Conservation (phyloP, 2,888 invertebrate genomes). For the Melinaea menophilus region DNA sequence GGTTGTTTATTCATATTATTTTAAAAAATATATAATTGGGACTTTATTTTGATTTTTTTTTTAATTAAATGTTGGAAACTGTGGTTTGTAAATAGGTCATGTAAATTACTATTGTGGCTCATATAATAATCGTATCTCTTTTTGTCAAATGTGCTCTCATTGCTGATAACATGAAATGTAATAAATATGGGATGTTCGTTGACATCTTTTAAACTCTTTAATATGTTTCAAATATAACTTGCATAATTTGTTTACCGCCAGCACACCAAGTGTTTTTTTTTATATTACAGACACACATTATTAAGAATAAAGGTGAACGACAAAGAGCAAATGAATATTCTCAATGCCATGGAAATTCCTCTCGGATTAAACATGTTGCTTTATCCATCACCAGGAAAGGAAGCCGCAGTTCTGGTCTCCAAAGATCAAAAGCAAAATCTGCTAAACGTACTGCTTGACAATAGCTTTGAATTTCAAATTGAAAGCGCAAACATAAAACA, state of each 20-base stretch:
- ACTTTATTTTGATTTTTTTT: too few species aligned
- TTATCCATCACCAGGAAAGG: conserved; percentile 35
- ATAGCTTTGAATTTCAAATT: conserved; percentile 43
- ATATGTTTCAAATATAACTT: background rate
- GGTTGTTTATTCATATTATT: too few species aligned
- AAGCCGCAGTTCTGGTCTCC: conserved; percentile 43
- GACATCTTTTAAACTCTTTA: too few species aligned
- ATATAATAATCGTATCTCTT: too few species aligned
- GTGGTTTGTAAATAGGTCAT: too few species aligned
- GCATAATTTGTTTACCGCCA: background rate
- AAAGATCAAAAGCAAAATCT: conserved; percentile 41
- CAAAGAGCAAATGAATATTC: conserved; percentile 33
- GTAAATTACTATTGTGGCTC: too few species aligned
- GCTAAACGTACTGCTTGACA: conserved; percentile 42
- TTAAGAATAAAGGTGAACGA: conserved; percentile 37
- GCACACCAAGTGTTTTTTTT: background rate
- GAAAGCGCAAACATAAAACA: conserved; percentile 53
- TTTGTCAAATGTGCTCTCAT: too few species aligned
- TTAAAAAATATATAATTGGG: too few species aligned
- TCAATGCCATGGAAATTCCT: conserved; percentile 41
- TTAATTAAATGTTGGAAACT: too few species aligned
- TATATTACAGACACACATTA: conserved; percentile 40
- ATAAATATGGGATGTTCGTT: too few species aligned
- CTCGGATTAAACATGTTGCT: conserved; percentile 50
- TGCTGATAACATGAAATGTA: too few species aligned